Base-by-base conservation (phyloP, 2,797 vertebrate genomes). In the Acanthurus leucopareius region DNA sequence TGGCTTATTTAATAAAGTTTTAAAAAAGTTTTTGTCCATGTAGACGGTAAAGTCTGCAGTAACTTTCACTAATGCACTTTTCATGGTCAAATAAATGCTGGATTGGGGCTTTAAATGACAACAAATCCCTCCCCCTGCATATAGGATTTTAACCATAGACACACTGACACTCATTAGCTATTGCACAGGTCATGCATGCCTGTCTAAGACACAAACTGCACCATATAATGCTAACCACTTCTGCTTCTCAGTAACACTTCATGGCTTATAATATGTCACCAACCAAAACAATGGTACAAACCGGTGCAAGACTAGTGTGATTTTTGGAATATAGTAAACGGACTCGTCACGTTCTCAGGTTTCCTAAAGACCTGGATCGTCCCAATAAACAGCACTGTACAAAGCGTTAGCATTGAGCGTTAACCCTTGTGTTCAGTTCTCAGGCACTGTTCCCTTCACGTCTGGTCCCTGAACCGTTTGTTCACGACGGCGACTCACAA, bases 131-230 rank as follows among this genome's bases (percentile, higher is more conserved):
- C 83, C 80, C 74, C 59, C 82, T 86, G 87, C 88, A 87, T 85
- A 83, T 69, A 75, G 49, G 64, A 71, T 62, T 83, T 73, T 1
- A 73, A 77, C 73, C 83, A 80, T 19, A 66, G 68, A 86, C 86
- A 82, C 88, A 86, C 54, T 15, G 68, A 89, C 79, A 85, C 76
- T 77, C 70, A 69, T 63, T 82, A 87, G 80, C 84, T 88, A 92
- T 87, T 84, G 88, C 91, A 89, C 84, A 86, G 82, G 83, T 86
- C 90, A 92, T 85, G 92, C 88, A 88, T 42, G 71, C 77, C 87
- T 86, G 85, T 90, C 85, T 86, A 85, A 86, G 83, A 92, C 87
- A 90, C 82, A 88, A 82, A 91, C 87, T 54, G 76, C 86, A 86
- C 84, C 86, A 62, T 73, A 75, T 69, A 79, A 83, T 40, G 74